Evolutionary conservation across 1,140 invertebrate species (phyloP), one percentile per base, ranked within the genome.

Genomic region (Euwallacea similis): DNA sequence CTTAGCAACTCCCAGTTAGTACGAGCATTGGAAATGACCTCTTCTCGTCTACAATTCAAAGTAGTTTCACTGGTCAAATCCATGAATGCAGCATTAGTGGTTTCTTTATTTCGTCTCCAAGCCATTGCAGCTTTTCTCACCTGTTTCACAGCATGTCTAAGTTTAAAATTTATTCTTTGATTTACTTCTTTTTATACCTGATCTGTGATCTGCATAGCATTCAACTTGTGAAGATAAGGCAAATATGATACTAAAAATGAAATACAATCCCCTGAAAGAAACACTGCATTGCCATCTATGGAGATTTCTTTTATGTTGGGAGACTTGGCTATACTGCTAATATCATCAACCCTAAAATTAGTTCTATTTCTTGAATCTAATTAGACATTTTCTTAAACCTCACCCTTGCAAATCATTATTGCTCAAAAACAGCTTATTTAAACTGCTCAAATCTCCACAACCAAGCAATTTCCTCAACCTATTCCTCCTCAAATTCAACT

Each of bases 401-500:
- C 80, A 90, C 89, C 86, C 88, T 81, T 89, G 86, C 62, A 95
- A 88, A 76, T 95, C 91, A 83, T 96, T 96, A 78, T 94, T 94
- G 77, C 91, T 93, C 7, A 95, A 83, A 83, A 92, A 93, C 55
- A 95, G 82, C 79, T 95, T 92, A 73, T 91, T 88, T 54, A 96
- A 82, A 79, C 89, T 89, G n/a, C 89, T 89, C 41, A 92, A 88
- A 75, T 90, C 89, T 73, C 90, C 89, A 78, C 96, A 92, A 11
- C 94, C 93, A 55, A 89, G 85, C 69, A 96, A 84, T 75, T 89
- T 91, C 75, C 88, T 88, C 60, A 97, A 86, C 71, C 89, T 87
- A 82, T 97, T 97, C 53, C 94, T 85, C 74, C 94, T 88, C 0
- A 97, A 83, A 84, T 97, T 97, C 7, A 97, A 82, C 79, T 97